Percentiles rank a stretch among this genome's conserved stretches.
Evolutionary conservation across 2,888 invertebrate species (phyloP).

Genomic region (Dyspetes luteomarginatus): DNA sequence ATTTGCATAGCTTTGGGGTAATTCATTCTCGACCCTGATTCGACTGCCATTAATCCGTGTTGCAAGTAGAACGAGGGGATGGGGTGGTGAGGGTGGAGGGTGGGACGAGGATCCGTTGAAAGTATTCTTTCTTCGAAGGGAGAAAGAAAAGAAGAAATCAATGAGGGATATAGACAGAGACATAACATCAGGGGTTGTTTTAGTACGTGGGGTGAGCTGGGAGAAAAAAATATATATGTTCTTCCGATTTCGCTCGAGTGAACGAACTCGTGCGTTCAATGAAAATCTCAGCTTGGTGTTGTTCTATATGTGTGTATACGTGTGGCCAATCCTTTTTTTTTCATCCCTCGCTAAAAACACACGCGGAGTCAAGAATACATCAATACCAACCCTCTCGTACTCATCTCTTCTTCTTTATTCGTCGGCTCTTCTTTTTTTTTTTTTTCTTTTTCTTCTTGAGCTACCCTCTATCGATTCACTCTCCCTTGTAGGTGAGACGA

Average conservation of each 20-base stretch:
- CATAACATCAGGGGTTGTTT: slow-evolving; percentile 9
- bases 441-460: background rate
- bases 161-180: background rate
- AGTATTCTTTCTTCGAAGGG: background rate
- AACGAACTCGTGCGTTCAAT: slow-evolving; percentile 58
- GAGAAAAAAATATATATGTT: slow-evolving; percentile 5
- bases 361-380: slow-evolving; percentile 48
- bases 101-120: background rate
- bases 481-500: background rate
- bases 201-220: background rate
- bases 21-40: slow-evolving; percentile 56
- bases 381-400: slow-evolving; percentile 22
- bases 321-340: slow-evolving; percentile 50
- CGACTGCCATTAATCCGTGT: slow-evolving; percentile 45
- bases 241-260: slow-evolving; percentile 14
- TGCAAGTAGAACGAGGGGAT: slow-evolving; percentile 7
- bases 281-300: slow-evolving; percentile 48
- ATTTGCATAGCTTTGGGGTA: slow-evolving; percentile 48
- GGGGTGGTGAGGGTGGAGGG: background rate
- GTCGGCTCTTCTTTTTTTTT: background rate
- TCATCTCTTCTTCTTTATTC: no score
- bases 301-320: no score
- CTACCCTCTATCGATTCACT: background rate
- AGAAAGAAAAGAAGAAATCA: background rate
- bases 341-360: slow-evolving; percentile 33